Percentiles rank a stretch among this genome's conserved stretches.
phyloP scores from a whole-genome alignment of 2,113 vertebrate species.

The Suricata suricatta region DNA sequence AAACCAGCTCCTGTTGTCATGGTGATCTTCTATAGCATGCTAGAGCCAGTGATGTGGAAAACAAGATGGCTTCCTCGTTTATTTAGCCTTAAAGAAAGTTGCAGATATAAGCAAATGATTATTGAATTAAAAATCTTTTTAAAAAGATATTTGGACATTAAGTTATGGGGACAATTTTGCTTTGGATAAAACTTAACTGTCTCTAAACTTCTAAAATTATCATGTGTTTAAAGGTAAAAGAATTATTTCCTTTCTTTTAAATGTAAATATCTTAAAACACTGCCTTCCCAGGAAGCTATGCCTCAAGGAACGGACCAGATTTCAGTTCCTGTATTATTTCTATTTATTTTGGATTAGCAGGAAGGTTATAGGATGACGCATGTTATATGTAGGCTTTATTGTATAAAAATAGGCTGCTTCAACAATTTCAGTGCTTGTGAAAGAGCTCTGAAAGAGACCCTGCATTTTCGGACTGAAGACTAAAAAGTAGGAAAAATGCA shows the following conservation, averaged over 20 bases:
- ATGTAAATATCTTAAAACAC: constrained; percentile 36
- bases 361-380: neutral
- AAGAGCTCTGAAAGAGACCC: constrained; percentile 40
- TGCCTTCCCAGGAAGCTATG: constrained; percentile 41
- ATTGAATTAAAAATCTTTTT: constrained; percentile 58
- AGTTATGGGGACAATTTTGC: neutral
- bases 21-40: constrained; percentile 82
- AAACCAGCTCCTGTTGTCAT: constrained; percentile 82
- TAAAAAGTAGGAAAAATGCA: constrained; percentile 48
- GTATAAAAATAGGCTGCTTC: constrained; percentile 42
- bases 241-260: constrained; percentile 59
- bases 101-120: constrained; percentile 84
- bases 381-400: neutral
- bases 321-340: constrained; percentile 59
- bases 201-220: constrained; percentile 13
- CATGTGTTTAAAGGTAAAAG: constrained; percentile 26
- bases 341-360: constrained; percentile 42
- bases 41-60: constrained; percentile 85
- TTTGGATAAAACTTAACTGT: neutral
- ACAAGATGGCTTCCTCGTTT: constrained; percentile 87
- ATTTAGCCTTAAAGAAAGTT: constrained; percentile 85
- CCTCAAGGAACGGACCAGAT: constrained; percentile 48
- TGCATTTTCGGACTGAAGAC: constrained; percentile 39
- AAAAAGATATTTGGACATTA: constrained; percentile 65
- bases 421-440: neutral